phyloP scores from a whole-genome alignment of 2,797 vertebrate genomes.

The Notolepis coatsorum region DNA sequence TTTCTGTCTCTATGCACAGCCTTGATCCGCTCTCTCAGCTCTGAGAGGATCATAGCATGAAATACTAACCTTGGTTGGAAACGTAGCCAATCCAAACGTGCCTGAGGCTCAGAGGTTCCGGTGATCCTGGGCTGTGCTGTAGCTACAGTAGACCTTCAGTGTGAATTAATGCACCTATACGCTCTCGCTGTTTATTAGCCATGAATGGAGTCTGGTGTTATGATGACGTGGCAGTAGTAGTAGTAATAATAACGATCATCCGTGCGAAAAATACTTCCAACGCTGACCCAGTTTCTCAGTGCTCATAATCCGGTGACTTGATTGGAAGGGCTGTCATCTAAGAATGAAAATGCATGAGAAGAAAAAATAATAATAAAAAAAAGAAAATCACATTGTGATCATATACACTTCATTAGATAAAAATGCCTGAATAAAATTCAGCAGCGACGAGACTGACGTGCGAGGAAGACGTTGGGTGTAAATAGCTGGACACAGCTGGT shows the following conservation, averaged over 20 bases:
- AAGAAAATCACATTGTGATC: constrained; percentile 42
- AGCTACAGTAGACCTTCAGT: constrained; percentile 30
- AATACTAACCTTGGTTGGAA: constrained; percentile 27
- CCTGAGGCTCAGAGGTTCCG: constrained; percentile 8
- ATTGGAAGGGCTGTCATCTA: constrained; percentile 53
- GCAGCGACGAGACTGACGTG: constrained; percentile 68
- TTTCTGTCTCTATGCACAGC: constrained; percentile 55
- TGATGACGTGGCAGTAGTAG: constrained; percentile 43
- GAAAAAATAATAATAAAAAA: neutral
- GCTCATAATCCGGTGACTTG: constrained; percentile 57
- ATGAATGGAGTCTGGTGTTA: constrained; percentile 61
- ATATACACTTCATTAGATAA: constrained; percentile 71
- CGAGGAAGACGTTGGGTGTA: constrained; percentile 63
- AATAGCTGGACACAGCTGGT: constrained; percentile 66
- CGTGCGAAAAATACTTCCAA: constrained; percentile 47
- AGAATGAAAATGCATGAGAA: constrained; percentile 40
- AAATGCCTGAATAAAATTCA: constrained; percentile 67
- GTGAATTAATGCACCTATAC: constrained; percentile 43
- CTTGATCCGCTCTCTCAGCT: constrained; percentile 52
- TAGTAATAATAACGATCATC: too few relatives aligned
- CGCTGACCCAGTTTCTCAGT: constrained; percentile 62
- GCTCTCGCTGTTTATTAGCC: constrained; percentile 43
- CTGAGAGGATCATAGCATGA: constrained; percentile 25
- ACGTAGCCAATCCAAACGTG: constrained; percentile 33
- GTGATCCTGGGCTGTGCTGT: too few relatives aligned